A percentile compares a stretch with the other conserved stretches of the same genome.
Conservation (phyloP, 2,888 invertebrate genomes). For the Acronicta psi region DNA sequence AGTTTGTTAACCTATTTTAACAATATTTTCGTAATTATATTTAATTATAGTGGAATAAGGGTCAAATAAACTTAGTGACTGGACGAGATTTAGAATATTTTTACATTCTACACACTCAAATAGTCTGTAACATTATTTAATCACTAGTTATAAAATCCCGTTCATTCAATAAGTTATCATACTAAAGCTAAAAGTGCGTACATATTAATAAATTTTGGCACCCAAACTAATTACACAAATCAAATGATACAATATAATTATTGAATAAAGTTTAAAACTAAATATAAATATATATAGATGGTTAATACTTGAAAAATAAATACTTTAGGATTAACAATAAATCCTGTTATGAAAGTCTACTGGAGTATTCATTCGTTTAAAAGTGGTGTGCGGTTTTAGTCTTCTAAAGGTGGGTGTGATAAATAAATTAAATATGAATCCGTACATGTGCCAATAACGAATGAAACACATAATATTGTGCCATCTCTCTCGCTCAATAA, state of each 20-base stretch:
- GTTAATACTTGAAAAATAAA: slow-evolving; percentile 34
- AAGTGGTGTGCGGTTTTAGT: slow-evolving; percentile 29
- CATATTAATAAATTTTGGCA: slow-evolving; percentile 46
- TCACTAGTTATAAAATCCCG: slow-evolving; percentile 1
- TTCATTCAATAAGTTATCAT: slow-evolving; percentile 24
- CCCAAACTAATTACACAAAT: slow-evolving; percentile 38
- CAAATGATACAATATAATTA: slow-evolving; percentile 13
- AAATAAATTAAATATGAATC: neutral
- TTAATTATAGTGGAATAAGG: neutral
- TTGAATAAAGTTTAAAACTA: neutral
- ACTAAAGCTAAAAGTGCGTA: slow-evolving; percentile 25
- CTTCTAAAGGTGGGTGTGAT: slow-evolving; percentile 43
- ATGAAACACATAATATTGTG: no score
- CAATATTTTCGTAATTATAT: neutral
- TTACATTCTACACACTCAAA: slow-evolving; percentile 3
- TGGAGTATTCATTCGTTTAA: slow-evolving; percentile 42
- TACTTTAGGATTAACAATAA: slow-evolving; percentile 26
- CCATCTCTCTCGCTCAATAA: no score
- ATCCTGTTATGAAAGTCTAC: slow-evolving; percentile 9
- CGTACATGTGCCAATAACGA: no score
- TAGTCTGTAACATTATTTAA: slow-evolving; percentile 1
- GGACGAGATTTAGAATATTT: slow-evolving; percentile 8
- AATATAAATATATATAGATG: slow-evolving; percentile 17
- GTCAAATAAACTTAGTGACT: slow-evolving; percentile 21
- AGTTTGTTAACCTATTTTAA: slow-evolving; percentile 17